A percentile compares a stretch with the other conserved stretches of the same genome.
phyloP scores from a whole-genome alignment of 1,140 invertebrate genomes.

The Habropoda laboriosa region DNA sequence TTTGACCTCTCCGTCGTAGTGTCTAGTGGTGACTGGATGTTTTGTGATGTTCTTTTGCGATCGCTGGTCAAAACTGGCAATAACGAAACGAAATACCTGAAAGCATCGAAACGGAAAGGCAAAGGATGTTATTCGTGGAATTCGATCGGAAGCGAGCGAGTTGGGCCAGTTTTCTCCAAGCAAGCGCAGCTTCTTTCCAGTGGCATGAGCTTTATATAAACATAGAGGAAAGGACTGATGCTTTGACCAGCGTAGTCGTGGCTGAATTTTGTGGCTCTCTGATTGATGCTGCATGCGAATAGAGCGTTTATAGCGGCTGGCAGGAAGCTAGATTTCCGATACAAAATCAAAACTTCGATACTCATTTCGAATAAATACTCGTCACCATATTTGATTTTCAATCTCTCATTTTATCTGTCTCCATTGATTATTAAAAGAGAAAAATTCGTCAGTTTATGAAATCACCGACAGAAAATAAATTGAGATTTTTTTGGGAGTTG shows the following conservation, averaged over 20 bases:
- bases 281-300: slow-evolving; percentile 60
- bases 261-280: slow-evolving; percentile 58
- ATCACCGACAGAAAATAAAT: too few relatives aligned
- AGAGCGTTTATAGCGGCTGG: slow-evolving; percentile 38
- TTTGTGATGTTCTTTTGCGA: slow-evolving; percentile 10
- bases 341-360: not conserved
- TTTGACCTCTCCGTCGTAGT: not conserved
- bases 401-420: not conserved
- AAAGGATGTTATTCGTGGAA: not conserved
- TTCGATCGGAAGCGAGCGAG: not conserved
- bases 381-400: not conserved
- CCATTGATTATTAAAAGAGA: not conserved
- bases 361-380: too few relatives aligned
- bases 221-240: slow-evolving; percentile 36
- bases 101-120: not conserved
- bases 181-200: slow-evolving; percentile 52
- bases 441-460: not conserved
- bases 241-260: slow-evolving; percentile 53
- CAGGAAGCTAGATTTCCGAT: not conserved
- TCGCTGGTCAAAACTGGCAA: slow-evolving; percentile 30
- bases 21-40: slow-evolving; percentile 9
- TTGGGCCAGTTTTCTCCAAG: slow-evolving; percentile 43
- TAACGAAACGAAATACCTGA: not conserved
- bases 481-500: too few relatives aligned
- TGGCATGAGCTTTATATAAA: slow-evolving; percentile 60